Conservation (phyloP, 2,797 vertebrate genomes). For the Acipenser ruthenus region DNA sequence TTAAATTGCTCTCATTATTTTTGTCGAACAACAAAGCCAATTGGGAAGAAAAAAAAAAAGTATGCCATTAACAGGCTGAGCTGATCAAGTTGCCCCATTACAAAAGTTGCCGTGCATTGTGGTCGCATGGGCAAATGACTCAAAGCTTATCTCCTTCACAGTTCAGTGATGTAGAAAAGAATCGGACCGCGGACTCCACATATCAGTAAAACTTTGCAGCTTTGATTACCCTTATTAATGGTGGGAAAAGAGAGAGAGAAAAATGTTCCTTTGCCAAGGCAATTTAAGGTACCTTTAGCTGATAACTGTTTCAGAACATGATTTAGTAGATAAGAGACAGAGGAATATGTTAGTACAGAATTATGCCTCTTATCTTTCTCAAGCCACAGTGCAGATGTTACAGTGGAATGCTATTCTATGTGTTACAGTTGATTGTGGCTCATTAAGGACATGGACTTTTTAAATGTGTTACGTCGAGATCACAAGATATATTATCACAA, state of each 20-base stretch:
- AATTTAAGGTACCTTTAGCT: background rate
- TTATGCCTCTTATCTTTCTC: no score
- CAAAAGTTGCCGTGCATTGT: background rate
- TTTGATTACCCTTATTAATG: background rate
- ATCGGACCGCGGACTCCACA: background rate
- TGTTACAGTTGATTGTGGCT: no score
- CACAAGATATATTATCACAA: no score
- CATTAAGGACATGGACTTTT: no score
- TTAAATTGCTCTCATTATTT: no score
- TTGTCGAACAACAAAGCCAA: no score
- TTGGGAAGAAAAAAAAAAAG: no score
- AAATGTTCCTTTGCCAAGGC: background rate
- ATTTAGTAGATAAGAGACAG: background rate
- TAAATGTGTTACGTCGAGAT: no score
- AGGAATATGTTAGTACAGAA: no score
- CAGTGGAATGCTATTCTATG: no score
- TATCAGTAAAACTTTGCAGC: background rate
- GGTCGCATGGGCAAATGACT: background rate
- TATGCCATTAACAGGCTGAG: background rate
- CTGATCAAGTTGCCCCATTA: background rate
- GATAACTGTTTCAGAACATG: background rate
- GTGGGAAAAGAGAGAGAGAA: background rate
- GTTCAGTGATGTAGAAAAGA: conserved; percentile 2
- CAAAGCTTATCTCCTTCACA: conserved; percentile 1
- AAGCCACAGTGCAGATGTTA: no score